Base-by-base conservation (phyloP, 2,113 vertebrate species). In the Synodontis membranacea region DNA sequence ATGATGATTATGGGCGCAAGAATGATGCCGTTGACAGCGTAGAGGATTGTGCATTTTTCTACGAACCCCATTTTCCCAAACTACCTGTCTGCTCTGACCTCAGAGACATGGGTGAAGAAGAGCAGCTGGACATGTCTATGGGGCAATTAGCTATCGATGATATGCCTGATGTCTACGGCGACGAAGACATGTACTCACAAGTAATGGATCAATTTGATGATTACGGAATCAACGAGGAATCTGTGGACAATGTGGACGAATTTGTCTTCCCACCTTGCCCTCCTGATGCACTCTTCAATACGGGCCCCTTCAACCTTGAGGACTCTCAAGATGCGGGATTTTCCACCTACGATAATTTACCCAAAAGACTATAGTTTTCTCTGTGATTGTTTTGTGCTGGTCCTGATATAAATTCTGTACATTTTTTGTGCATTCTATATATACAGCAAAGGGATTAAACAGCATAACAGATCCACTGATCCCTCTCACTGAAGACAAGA, bases 111-210 rank as follows among this genome's bases (percentile, higher is more conserved):
- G 64, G 46, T 15, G 48, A 76, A 31, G 48, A 46, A 9, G 60
- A 82, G 31, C 62, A 58, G 42, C 70, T 85, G 56, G 42, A 37
- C 34, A n/a, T 95, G 0, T 91, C 94, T 72, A 92, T 95, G 0
- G 62, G 93, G 2, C 94, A 93, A 8, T 89, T 60, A 0, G 82
- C 66, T 19, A 80, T 86, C 50, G 39, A 34, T n/a, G 5, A 8
- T 2, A 4, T 19, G 0, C 28, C 52, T 0, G 0, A 52, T 0
- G 14, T 46, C 5, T 0, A 79, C 7, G 91, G 88, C 3, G 87
- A 87, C 0, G 96, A 98, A 0, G 96, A 96, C 91, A 96, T 98
- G 90, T 98, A 98, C 0, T 96, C 97, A 0, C 34, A 80, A 80
- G 97, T 97, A 78, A 96, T 96, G 0, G 96, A 96, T 81, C 94